phyloP scores from a whole-genome alignment of 2,113 vertebrate genomes.

The Ochotona princeps region DNA sequence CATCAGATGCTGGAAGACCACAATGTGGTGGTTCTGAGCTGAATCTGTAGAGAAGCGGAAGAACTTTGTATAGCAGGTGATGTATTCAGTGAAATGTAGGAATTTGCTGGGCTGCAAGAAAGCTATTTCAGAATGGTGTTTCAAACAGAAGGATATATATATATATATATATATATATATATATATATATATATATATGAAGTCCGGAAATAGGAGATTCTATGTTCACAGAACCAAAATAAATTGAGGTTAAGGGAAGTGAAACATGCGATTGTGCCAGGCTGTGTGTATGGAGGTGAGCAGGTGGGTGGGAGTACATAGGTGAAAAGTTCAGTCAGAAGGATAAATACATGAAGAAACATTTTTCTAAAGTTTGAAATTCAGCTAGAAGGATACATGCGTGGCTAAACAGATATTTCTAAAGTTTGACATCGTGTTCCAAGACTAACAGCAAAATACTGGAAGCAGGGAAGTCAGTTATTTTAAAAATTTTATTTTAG shows the following conservation, averaged over 20 bases:
- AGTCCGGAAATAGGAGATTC: not conserved
- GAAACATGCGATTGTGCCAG: too few species aligned
- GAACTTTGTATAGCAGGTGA: not conserved
- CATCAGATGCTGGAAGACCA: too few species aligned
- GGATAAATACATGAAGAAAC: too few species aligned
- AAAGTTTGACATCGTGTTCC: not conserved
- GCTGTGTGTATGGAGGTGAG: too few species aligned
- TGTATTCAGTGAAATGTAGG: not conserved
- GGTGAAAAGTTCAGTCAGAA: not conserved
- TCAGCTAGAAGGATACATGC: too few species aligned
- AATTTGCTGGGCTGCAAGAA: not conserved
- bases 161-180: too few species aligned
- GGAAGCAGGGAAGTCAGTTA: not conserved
- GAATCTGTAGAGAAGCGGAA: not conserved
- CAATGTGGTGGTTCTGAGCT: accelerated
- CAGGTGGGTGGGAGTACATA: not conserved
- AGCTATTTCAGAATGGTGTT: too few species aligned
- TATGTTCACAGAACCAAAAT: not conserved
- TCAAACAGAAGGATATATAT: too few species aligned
- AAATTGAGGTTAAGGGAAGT: not conserved
- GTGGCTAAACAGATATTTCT: not conserved
- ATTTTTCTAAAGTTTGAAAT: too few species aligned
- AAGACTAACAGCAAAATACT: not conserved
- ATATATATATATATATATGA: too few species aligned
- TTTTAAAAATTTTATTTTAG: not conserved